A percentile compares a stretch with the other conserved stretches of the same genome.
phyloP scores from a whole-genome alignment of 2,797 vertebrate species.

The Poecilia velifera region DNA sequence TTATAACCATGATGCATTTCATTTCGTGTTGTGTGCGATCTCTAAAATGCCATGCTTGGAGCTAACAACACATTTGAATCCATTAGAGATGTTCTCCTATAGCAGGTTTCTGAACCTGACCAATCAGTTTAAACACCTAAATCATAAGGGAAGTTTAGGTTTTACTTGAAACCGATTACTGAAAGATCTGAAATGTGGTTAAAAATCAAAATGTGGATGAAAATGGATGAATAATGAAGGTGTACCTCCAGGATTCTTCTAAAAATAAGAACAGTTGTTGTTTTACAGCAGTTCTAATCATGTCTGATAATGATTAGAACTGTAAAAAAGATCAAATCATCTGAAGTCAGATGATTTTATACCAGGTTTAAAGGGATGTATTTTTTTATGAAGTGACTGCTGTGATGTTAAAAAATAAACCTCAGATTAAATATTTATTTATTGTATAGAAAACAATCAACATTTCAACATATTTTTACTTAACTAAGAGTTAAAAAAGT shows the following conservation, averaged over 20 bases:
- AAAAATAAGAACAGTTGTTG: neutral
- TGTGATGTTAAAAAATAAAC: no score
- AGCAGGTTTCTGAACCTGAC: neutral
- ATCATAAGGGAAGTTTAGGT: neutral
- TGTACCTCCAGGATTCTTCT: neutral
- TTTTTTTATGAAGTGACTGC: no score
- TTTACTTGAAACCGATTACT: neutral
- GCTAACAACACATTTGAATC: neutral
- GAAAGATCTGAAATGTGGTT: neutral
- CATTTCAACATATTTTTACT: no score
- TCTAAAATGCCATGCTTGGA: neutral
- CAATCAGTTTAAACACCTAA: neutral
- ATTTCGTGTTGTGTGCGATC: no score
- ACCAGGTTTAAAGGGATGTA: no score
- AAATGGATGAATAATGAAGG: neutral
- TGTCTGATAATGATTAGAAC: no score
- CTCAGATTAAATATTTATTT: no score
- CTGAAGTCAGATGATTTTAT: no score
- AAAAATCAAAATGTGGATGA: neutral
- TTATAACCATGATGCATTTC: no score
- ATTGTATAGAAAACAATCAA: no score
- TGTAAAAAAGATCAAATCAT: no score
- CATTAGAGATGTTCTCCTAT: neutral
- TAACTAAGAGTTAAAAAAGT: no score
- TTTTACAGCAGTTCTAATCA: neutral